Percentiles rank a stretch among this genome's conserved stretches.
phyloP scores from a whole-genome alignment of 2,113 vertebrate species.

The Datnioides undecimradiatus region DNA sequence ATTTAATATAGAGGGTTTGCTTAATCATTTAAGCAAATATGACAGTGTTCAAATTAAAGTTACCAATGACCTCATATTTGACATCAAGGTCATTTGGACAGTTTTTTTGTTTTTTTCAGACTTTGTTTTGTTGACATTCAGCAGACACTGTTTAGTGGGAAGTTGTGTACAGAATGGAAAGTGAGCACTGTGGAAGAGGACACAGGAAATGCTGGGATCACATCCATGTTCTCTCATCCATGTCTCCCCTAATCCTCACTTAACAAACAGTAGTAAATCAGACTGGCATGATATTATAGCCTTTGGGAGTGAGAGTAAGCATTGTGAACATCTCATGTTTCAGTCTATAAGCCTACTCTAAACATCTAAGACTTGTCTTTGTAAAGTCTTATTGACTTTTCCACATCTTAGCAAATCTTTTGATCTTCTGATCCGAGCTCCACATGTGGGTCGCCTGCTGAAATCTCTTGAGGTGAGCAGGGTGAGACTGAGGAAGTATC shows the following conservation, averaged over 20 bases:
- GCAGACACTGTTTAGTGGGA: background rate
- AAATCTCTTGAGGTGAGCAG: slow-evolving; percentile 44
- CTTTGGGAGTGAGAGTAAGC: slow-evolving; percentile 10
- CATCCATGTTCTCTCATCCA: slow-evolving; percentile 25
- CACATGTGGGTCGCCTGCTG: slow-evolving; percentile 2
- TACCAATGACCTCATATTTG: background rate
- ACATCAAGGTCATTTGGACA: background rate
- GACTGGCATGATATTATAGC: slow-evolving; percentile 24
- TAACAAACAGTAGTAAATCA: slow-evolving; percentile 46
- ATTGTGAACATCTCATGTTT: slow-evolving; percentile 30
- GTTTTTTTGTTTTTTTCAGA: too few relatives aligned
- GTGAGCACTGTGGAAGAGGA: background rate
- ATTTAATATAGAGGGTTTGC: too few relatives aligned
- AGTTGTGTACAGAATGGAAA: background rate
- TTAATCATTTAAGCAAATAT: background rate
- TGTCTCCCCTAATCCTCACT: slow-evolving; percentile 34
- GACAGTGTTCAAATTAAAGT: background rate
- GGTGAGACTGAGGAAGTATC: slow-evolving; percentile 16
- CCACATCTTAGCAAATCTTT: slow-evolving; percentile 49
- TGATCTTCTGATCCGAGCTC: slow-evolving; percentile 57
- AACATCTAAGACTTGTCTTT: slow-evolving; percentile 44
- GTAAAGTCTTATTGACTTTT: slow-evolving; percentile 59
- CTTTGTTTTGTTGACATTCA: background rate
- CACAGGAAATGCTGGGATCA: slow-evolving; percentile 4
- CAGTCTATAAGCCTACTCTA: slow-evolving; percentile 16